phyloP scores from a whole-genome alignment of 2,888 invertebrate species.

The Drosophila pegasa region DNA sequence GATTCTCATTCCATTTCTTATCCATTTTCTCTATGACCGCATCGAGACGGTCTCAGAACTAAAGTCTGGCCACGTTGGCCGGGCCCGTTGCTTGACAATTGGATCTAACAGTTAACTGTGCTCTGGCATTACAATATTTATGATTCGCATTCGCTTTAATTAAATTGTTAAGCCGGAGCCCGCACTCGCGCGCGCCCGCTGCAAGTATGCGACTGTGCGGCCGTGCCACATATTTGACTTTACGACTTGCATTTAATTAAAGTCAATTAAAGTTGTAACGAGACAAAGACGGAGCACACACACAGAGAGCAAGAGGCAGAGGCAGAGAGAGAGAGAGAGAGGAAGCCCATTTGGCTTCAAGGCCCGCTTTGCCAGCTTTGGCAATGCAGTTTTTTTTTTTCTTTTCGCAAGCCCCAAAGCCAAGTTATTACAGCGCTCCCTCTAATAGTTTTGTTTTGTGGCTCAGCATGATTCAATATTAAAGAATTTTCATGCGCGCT shows the following conservation, averaged over 20 bases:
- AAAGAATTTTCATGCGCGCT: neutral
- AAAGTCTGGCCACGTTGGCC: neutral
- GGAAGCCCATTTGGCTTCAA: constrained; percentile 3
- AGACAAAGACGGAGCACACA: constrained; percentile 16
- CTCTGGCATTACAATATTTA: constrained; percentile 67
- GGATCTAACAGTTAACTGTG: constrained; percentile 38
- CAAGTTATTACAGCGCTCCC: neutral
- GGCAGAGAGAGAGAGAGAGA: neutral
- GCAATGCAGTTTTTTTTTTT: constrained; percentile 11
- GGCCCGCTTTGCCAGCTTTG: neutral
- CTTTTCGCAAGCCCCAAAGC: constrained; percentile 1
- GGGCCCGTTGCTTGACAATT: constrained; percentile 61
- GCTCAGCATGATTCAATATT: neutral
- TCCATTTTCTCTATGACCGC: too few relatives aligned
- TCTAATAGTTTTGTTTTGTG: neutral
- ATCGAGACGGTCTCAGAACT: neutral
- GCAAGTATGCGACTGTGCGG: constrained; percentile 39
- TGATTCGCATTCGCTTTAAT: constrained; percentile 77
- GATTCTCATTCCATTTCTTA: too few relatives aligned
- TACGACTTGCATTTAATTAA: constrained; percentile 79
- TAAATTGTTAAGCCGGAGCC: constrained; percentile 61
- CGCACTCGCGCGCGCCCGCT: constrained; percentile 5
- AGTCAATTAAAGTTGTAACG: constrained; percentile 63
- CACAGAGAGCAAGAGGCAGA: neutral
- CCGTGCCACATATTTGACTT: constrained; percentile 69